Conservation (phyloP, 2,113 vertebrate species). For the Hippocampus guttulatus region DNA sequence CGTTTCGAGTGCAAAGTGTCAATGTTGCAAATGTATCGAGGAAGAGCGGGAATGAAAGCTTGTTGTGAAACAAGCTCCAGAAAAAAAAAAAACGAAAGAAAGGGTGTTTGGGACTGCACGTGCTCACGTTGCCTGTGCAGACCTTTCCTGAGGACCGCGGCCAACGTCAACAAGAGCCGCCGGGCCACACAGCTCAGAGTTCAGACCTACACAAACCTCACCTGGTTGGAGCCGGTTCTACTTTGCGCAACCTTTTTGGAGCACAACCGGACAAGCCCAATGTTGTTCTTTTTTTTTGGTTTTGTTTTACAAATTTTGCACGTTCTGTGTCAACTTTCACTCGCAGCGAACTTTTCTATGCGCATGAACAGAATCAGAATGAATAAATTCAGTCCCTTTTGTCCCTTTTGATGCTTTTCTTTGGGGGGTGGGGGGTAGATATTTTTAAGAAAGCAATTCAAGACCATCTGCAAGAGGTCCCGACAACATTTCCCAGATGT, state of each 20-base stretch:
- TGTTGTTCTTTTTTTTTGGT: slow-evolving; percentile 20
- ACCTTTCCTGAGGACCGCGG: slow-evolving; percentile 33
- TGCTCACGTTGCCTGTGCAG: slow-evolving; percentile 25
- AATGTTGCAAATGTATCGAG: not conserved
- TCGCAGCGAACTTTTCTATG: slow-evolving; percentile 12
- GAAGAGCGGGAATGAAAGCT: not conserved
- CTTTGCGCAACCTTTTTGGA: slow-evolving; percentile 30
- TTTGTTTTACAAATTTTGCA: slow-evolving; percentile 4
- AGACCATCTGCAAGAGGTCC: slow-evolving; percentile 60
- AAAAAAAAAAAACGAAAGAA: slow-evolving; percentile 8
- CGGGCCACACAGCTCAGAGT: slow-evolving; percentile 25
- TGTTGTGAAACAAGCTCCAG: not conserved
- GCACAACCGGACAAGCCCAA: slow-evolving; percentile 29
- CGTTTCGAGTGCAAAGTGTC: not conserved
- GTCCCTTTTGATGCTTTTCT: slow-evolving; percentile 36
- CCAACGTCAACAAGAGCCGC: slow-evolving; percentile 55
- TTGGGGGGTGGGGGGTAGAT: not conserved
- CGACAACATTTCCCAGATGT: slow-evolving; percentile 72
- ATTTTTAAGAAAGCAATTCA: slow-evolving; percentile 45
- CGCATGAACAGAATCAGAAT: slow-evolving; percentile 35
- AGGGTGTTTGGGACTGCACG: slow-evolving; percentile 17
- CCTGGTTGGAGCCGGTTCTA: slow-evolving; percentile 49
- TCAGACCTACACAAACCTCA: slow-evolving; percentile 49
- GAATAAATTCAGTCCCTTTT: slow-evolving; percentile 28
- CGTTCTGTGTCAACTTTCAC: slow-evolving; percentile 20